Conservation (phyloP, 2,113 vertebrate species). For the Bothrops jararaca region DNA sequence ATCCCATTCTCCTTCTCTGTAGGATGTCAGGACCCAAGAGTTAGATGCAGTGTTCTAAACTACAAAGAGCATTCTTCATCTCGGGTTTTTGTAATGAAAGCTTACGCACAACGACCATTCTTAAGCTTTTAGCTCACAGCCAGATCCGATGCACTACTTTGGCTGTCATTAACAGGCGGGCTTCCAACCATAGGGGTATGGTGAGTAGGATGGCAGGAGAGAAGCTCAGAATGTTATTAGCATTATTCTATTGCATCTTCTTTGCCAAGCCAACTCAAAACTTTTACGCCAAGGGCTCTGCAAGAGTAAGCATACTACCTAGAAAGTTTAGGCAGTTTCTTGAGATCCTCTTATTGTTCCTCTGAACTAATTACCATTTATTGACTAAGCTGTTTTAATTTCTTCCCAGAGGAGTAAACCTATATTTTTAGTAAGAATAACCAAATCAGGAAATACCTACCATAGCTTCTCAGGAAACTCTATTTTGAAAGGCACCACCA, state of each 20-base stretch:
- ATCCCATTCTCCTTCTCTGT: neutral
- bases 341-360: neutral
- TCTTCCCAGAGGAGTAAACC: neutral
- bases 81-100: neutral
- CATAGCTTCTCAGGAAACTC: neutral
- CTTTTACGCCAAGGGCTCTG: neutral
- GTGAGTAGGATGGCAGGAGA: neutral
- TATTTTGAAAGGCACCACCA: neutral
- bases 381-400: neutral
- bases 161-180: neutral
- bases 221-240: neutral
- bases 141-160: neutral
- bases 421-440: neutral
- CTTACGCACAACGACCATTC: neutral
- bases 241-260: neutral
- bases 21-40: fast-evolving
- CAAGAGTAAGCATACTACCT: neutral
- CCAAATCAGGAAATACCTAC: neutral
- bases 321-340: neutral
- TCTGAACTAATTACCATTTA: neutral
- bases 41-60: neutral
- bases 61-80: neutral
- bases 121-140: slow-evolving; percentile 11
- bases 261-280: neutral
- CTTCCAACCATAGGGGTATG: fast-evolving